phyloP scores from a whole-genome alignment of 2,888 invertebrate species.

The Patella caerulea region DNA sequence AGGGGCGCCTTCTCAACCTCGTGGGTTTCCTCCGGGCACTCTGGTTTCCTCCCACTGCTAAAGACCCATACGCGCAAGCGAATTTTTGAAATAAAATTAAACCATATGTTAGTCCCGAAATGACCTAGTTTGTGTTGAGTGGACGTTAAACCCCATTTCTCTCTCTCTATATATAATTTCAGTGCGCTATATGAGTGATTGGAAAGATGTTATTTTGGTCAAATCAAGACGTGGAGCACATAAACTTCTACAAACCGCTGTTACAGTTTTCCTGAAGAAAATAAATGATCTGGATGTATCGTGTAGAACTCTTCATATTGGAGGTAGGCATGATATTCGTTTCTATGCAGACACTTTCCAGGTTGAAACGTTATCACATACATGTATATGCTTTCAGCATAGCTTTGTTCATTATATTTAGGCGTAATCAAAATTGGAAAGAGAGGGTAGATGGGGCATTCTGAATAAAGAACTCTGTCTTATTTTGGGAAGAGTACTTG shows the following conservation, averaged over 20 bases:
- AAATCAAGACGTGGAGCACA: not conserved
- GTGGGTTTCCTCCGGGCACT: too few relatives aligned
- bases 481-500: too few relatives aligned
- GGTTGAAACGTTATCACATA: not conserved
- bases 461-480: too few relatives aligned
- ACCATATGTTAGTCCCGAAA: too few relatives aligned
- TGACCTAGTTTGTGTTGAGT: too few relatives aligned
- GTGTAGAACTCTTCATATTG: slow-evolving; percentile 8
- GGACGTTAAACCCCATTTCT: not conserved
- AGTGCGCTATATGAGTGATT: not conserved
- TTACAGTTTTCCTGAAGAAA: not conserved
- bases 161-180: not conserved
- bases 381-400: not conserved
- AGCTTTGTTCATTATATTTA: too few relatives aligned
- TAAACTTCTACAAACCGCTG: slow-evolving; percentile 6
- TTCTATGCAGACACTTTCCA: not conserved
- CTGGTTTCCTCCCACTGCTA: too few relatives aligned
- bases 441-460: too few relatives aligned
- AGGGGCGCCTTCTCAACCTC: too few relatives aligned
- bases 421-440: too few relatives aligned
- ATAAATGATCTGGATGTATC: not conserved
- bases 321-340: not conserved
- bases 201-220: not conserved
- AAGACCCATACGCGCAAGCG: too few relatives aligned
- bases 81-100: too few relatives aligned